Evolutionary conservation across 1,140 invertebrate species (phyloP), one percentile per base, ranked within the genome.

Genomic region (Bombus polaris): DNA sequence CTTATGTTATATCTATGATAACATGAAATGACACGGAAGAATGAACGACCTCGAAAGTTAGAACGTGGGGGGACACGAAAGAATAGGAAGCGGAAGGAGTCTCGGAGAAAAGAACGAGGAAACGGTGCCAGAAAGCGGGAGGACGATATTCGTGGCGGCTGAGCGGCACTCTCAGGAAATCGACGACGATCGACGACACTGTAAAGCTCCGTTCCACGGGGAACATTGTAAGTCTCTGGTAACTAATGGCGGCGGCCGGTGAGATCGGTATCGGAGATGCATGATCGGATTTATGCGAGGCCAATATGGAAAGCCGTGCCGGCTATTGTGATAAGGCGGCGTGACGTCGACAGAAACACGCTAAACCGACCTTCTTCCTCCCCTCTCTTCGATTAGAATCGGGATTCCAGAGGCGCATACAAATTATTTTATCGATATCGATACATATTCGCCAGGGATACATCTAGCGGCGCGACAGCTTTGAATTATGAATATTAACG

Each of bases 121-220:
- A 35, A 35, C n/a, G 32, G 25, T 47, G 57, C 8, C 8, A 42
- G 57, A 57, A 62, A 77, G 75, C 57, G 9, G 9, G 37, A 42
- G 59, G 75, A 78, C 6, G 90, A 90, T 91, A 91, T 88, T 92
- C 88, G 75, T 37, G 22, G 86, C 87, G 79, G 85, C 73, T 44
- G 25, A 53, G 1, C 25, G 28, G 35, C 74, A 66, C 83, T 47
- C 62, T n/a, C 32, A 71, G 76, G 71, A 83, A 89, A 89, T 89
- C 84, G 87, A 76, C 57, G 78, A 78, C 87, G 87, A 88, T 89
- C 87, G 79, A 75, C 87, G 79, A 74, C 53, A 59, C 62, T 68
- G 70, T 77, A 44, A 83, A 83, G 32, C 74, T 68, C 35, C 72
- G 81, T 77, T 83, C 73, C 73, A 42, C 22, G 32, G 44, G 73